Evolutionary conservation across 2,113 vertebrate species (phyloP).

Genomic region (Podiceps cristatus): DNA sequence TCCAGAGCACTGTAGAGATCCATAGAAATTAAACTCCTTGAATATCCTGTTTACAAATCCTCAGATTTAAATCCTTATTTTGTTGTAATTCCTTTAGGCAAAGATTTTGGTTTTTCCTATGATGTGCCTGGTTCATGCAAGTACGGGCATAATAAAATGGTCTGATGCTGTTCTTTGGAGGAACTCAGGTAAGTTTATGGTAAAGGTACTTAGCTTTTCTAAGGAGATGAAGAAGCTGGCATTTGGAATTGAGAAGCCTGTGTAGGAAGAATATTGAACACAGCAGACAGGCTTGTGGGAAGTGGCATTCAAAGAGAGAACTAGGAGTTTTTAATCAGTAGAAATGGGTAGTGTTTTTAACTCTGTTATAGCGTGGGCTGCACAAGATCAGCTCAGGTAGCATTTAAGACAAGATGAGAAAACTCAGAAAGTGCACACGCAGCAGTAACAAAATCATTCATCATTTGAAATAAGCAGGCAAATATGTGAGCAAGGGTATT

Average conservation of each 20-base stretch:
- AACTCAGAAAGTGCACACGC: background rate
- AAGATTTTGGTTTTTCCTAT: background rate
- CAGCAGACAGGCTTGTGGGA: slow-evolving; percentile 58
- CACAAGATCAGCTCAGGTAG: slow-evolving; percentile 31
- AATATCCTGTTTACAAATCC: slow-evolving; percentile 25
- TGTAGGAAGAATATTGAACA: slow-evolving; percentile 51
- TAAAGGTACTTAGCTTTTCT: background rate
- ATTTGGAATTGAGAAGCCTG: slow-evolving; percentile 32
- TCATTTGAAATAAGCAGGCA: background rate
- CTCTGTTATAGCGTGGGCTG: background rate
- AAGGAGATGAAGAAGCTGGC: slow-evolving; percentile 24
- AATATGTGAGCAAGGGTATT: background rate
- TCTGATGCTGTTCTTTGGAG: background rate
- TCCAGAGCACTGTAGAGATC: background rate
- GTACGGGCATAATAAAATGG: background rate
- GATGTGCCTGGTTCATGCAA: background rate
- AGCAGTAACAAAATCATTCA: background rate
- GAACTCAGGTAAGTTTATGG: background rate
- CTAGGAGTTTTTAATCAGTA: slow-evolving; percentile 40
- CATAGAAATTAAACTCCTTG: slow-evolving; percentile 16
- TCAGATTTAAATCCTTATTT: slow-evolving; percentile 2
- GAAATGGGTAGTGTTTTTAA: slow-evolving; percentile 6
- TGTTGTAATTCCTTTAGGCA: slow-evolving; percentile 10
- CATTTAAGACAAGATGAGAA: slow-evolving; percentile 1
- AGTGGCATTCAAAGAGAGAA: slow-evolving; percentile 51